Conservation (phyloP, 1,140 invertebrate genomes). For the Penaeus vannamei region DNA sequence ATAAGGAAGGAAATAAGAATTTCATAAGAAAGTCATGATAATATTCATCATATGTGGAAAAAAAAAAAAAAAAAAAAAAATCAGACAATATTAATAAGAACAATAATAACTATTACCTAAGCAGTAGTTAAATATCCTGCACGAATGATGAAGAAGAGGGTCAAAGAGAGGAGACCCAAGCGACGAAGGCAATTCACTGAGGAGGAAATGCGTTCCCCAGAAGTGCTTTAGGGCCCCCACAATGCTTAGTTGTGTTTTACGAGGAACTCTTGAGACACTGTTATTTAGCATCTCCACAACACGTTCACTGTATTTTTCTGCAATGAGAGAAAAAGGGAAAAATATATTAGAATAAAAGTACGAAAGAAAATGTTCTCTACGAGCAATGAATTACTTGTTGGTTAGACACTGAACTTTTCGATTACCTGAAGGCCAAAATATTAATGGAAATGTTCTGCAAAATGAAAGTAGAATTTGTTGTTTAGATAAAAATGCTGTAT, state of each 20-base stretch:
- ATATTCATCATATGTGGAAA: not conserved
- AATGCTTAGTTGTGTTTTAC: constrained; percentile 67
- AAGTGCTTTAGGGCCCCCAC: constrained; percentile 58
- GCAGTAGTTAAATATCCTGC: constrained; percentile 67
- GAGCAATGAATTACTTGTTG: no score
- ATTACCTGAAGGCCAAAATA: no score
- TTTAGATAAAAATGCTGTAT: no score
- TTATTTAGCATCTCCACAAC: constrained; percentile 65
- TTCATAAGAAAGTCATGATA: no score
- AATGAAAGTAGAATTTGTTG: no score
- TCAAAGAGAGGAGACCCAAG: constrained; percentile 57
- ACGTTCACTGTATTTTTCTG: constrained; percentile 67
- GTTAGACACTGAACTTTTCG: no score
- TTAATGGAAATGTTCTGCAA: no score
- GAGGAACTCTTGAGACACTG: constrained; percentile 64
- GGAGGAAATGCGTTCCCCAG: constrained; percentile 58
- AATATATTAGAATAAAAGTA: not conserved
- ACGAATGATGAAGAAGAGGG: constrained; percentile 66
- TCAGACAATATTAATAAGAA: constrained; percentile 13
- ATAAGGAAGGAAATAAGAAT: no score
- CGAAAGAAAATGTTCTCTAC: not conserved
- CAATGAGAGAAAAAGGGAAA: not conserved
- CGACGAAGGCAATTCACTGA: constrained; percentile 25
- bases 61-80: not conserved
- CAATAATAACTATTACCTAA: constrained; percentile 61